Conservation (phyloP, 2,113 vertebrate species). For the Eretmochelys imbricata region DNA sequence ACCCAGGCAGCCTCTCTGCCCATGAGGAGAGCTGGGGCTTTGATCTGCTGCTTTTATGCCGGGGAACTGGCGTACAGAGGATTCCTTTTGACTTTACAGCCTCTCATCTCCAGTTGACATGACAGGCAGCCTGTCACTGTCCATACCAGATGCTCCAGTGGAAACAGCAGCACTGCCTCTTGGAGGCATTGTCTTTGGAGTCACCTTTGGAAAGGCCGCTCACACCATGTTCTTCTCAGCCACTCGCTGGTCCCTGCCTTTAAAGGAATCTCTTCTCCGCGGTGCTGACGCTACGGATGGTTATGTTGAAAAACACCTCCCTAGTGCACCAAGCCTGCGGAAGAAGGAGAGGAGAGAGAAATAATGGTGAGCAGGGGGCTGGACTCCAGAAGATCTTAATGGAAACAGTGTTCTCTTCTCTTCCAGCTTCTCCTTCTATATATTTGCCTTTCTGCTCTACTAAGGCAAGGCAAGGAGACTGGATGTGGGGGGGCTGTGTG, state of each 20-base stretch:
- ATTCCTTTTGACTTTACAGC: slow-evolving; percentile 19
- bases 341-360: background rate
- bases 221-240: rapidly evolving
- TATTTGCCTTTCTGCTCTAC: background rate
- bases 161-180: background rate
- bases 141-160: background rate
- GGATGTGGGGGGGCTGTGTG: background rate
- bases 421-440: background rate
- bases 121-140: slow-evolving; percentile 59
- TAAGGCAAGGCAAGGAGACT: background rate
- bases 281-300: background rate
- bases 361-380: background rate
- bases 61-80: slow-evolving; percentile 16
- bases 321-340: rapidly evolving
- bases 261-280: slow-evolving; percentile 2
- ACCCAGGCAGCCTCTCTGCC: slow-evolving; percentile 33
- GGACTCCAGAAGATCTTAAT: background rate
- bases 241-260: background rate
- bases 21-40: slow-evolving; percentile 49
- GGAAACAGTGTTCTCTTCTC: background rate
- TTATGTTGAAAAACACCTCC: background rate
- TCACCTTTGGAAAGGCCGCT: slow-evolving; percentile 58
- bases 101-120: slow-evolving; percentile 46
- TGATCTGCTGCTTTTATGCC: slow-evolving; percentile 64
- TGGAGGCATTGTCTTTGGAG: background rate